Evolutionary conservation across 2,888 invertebrate genomes (phyloP).

Genomic region (Eupithecia exiguata): DNA sequence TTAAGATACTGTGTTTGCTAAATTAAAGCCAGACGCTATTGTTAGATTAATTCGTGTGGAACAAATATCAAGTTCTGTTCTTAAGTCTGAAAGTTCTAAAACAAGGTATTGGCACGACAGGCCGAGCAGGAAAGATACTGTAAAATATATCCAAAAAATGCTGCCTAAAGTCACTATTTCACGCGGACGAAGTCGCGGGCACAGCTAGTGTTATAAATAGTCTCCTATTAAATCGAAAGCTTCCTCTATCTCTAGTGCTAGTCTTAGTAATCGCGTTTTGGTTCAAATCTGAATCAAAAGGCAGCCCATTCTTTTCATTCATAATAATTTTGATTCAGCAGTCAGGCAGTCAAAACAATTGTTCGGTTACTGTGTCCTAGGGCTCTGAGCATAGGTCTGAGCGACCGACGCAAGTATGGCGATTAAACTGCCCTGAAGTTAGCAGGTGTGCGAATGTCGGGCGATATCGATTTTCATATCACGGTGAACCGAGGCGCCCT

Average conservation of each 20-base stretch:
- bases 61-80: too few species aligned
- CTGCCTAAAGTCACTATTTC: too few species aligned
- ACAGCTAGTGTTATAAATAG: too few species aligned
- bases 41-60: too few species aligned
- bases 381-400: not conserved
- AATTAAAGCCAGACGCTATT: too few species aligned
- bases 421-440: conserved; percentile 16
- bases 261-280: not conserved
- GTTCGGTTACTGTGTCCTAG: not conserved
- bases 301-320: not conserved
- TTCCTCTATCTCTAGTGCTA: not conserved
- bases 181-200: too few species aligned
- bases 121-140: too few species aligned
- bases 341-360: not conserved
- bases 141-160: too few species aligned
- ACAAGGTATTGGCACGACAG: too few species aligned
- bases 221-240: not conserved
- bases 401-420: not conserved
- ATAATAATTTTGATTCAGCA: not conserved
- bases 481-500: not conserved
- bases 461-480: conserved; percentile 21
- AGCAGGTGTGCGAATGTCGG: conserved; percentile 4
- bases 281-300: not conserved
- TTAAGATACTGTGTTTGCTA: too few species aligned
- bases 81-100: too few species aligned